Conservation (phyloP, 92 coral and sea anemone species). For the Montipora capitata region DNA sequence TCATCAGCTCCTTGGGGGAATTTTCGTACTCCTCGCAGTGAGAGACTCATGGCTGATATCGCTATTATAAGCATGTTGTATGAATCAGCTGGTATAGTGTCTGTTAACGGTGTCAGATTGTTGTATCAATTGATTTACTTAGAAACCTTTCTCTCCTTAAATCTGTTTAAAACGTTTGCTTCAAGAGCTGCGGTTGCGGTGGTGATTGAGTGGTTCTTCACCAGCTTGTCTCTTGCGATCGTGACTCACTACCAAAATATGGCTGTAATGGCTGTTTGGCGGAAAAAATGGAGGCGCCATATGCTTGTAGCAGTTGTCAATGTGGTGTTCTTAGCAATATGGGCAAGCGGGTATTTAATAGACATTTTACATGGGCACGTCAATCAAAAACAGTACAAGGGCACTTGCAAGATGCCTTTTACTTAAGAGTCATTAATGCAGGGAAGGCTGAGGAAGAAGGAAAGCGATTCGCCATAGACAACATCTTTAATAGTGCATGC, state of each 20-base stretch:
- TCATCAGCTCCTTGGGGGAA: slow-evolving; percentile 26
- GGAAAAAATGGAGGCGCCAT: not conserved
- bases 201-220: not conserved
- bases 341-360: too few species aligned
- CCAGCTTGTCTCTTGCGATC: not conserved
- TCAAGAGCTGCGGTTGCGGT: not conserved
- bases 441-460: too few species aligned
- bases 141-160: not conserved
- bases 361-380: too few species aligned
- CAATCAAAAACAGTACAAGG: too few species aligned
- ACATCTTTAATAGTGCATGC: too few species aligned
- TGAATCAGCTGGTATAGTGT: slow-evolving; percentile 43
- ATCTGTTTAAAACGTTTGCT: not conserved
- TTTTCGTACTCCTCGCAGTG: slow-evolving; percentile 68
- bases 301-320: not conserved
- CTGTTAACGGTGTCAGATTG: slow-evolving; percentile 24
- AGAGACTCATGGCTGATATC: slow-evolving; percentile 57
- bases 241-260: slow-evolving; percentile 1
- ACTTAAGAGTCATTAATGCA: too few species aligned
- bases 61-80: slow-evolving; percentile 51
- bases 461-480: too few species aligned
- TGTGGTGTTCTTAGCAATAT: not conserved
- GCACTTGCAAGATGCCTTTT: too few species aligned
- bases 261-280: slow-evolving; percentile 8
- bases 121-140: slow-evolving; percentile 36